phyloP scores from a whole-genome alignment of 2,888 invertebrate species.

The Fragum whitleyi region DNA sequence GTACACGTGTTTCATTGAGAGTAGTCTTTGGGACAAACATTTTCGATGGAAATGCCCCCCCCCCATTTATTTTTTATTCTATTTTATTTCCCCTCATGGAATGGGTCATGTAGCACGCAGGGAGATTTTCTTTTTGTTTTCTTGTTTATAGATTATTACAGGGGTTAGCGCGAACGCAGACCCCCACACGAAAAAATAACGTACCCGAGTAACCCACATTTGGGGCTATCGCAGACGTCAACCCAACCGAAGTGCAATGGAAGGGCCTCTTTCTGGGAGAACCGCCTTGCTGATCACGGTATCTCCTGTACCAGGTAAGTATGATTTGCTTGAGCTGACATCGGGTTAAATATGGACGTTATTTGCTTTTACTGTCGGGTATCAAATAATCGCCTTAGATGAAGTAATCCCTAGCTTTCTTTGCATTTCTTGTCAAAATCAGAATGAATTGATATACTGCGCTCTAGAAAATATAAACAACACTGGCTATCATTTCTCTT shows the following conservation, averaged over 20 bases:
- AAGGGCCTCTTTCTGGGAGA: conserved; percentile 90
- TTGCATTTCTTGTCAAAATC: background rate
- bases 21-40: too few relatives aligned
- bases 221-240: conserved; percentile 88
- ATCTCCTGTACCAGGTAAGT: conserved; percentile 91
- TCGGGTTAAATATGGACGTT: background rate
- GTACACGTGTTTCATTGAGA: too few relatives aligned
- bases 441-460: background rate
- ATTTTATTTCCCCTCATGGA: too few relatives aligned
- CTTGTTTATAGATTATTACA: conserved; percentile 1
- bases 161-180: conserved; percentile 74
- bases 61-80: too few relatives aligned
- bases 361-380: background rate
- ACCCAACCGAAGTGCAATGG: conserved; percentile 91
- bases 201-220: conserved; percentile 72
- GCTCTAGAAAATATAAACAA: background rate
- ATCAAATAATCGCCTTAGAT: background rate
- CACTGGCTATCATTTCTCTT: background rate
- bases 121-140: too few relatives aligned
- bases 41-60: too few relatives aligned
- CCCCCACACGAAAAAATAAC: conserved; percentile 71
- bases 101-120: too few relatives aligned
- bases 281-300: conserved; percentile 90
- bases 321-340: conserved; percentile 58
- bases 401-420: background rate